Evolutionary conservation across 53 echinoderm and acorn worm genomes (phyloP), one percentile per base, ranked within the genome.

Genomic region (Actinopyga echinites): DNA sequence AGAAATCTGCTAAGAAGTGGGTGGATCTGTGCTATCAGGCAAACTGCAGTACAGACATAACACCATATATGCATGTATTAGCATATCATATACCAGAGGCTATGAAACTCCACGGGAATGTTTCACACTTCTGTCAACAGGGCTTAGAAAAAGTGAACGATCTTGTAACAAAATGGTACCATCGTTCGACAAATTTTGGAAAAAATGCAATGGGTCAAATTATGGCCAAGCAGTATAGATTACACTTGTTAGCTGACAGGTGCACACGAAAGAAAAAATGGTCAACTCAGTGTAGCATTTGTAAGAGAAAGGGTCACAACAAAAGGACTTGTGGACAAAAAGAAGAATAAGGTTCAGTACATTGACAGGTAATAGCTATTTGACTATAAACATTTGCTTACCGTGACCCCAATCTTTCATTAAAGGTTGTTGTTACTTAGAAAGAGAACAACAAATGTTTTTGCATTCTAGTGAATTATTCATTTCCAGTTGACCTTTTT

Each of bases 11-110:
- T 60, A 87, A 62, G 36, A 43, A 69, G 30, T 82, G 87, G 87
- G 82, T 69, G 22, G n/a, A 23, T 82, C 35, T 66, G 66, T 66
- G 15, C 32, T 66, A 66, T 34, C 66, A 31, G 29, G 66, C 66
- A 44, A 75, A 85, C 26, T 65, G 49, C 22, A 71, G 75, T 38
- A 89, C 74, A 33, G 84, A 89, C 69, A 83, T 90, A 38, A 90
- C 86, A 38, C 90, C 90, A 23, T 86, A 90, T 57, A 90, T 86
- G 86, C 86, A 90, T 60, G 79, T 90, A 53, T 28, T 85, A 32
- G 85, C 85, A 8, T 85, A 23, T 59, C n/a, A n/a, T n/a, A n/a
- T n/a, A n/a, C n/a, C n/a, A n/a, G n/a, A n/a, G n/a, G n/a, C n/a
- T n/a, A n/a, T 85, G 89, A 45, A 79, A 66, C 59, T 84, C 17